Percentiles rank a stretch among this genome's conserved stretches.
phyloP scores from a whole-genome alignment of 2,888 invertebrate genomes.

The Ophion ellenae region DNA sequence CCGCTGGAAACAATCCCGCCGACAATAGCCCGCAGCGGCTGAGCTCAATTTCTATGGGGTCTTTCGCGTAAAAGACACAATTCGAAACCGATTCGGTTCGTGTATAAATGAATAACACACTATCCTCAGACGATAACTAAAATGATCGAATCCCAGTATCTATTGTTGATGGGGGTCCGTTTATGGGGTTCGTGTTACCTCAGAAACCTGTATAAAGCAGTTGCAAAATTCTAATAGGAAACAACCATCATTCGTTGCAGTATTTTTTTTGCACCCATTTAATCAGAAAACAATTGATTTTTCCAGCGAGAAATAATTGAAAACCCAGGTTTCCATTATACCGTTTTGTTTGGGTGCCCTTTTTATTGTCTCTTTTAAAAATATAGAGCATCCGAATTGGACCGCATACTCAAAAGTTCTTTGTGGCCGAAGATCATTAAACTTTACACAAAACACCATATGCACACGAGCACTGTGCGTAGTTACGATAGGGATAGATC shows the following conservation, averaged over 20 bases:
- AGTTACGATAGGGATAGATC: slow-evolving; percentile 47
- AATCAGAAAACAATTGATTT: too few species aligned
- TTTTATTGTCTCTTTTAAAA: neutral
- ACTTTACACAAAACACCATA: neutral
- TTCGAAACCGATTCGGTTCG: neutral
- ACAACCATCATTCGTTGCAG: neutral
- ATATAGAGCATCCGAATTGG: neutral
- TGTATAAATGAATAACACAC: neutral
- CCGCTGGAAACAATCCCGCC: slow-evolving; percentile 62
- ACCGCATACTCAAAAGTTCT: too few species aligned
- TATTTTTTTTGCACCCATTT: too few species aligned
- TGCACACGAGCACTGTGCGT: slow-evolving; percentile 16
- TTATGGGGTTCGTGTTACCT: too few species aligned
- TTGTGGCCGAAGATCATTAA: neutral
- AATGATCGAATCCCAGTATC: neutral
- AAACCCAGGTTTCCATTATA: neutral
- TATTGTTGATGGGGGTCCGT: too few species aligned
- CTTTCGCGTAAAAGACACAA: neutral
- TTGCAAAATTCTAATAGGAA: neutral
- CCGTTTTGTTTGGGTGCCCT: neutral
- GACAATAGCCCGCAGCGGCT: slow-evolving; percentile 44
- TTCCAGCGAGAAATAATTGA: too few species aligned
- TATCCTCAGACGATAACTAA: neutral
- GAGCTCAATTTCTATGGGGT: slow-evolving; percentile 10
- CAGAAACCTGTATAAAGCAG: neutral